Percentiles rank a stretch among this genome's conserved stretches.
Evolutionary conservation across 1,140 invertebrate species (phyloP).

Genomic region (silkworm (Bombyx mori)): ASM3026992v2 NC_085128.1:9419501-9420000

Average conservation of each 20-base stretch:
- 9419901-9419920: conserved; percentile 27
- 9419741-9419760: conserved; percentile 2
- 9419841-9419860: conserved; percentile 19
- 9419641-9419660: no score
- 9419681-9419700: no score
- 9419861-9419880: conserved; percentile 26
- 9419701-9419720: neutral
- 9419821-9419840: conserved; percentile 16
- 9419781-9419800: conserved; percentile 33
- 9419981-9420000: no score
- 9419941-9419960: conserved; percentile 12
- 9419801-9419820: conserved; percentile 29
- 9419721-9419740: conserved; percentile 1
- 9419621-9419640: no score
- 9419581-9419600: no score
- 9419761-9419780: conserved; percentile 21
- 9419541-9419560: no score
- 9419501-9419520: no score
- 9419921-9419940: conserved; percentile 30
- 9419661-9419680: no score
- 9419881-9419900: conserved; percentile 46
- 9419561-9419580: no score
- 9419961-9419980: no score
- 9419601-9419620: no score
- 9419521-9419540: no score